Conservation (phyloP, 2,888 invertebrate genomes). For the Brachyptera putata region DNA sequence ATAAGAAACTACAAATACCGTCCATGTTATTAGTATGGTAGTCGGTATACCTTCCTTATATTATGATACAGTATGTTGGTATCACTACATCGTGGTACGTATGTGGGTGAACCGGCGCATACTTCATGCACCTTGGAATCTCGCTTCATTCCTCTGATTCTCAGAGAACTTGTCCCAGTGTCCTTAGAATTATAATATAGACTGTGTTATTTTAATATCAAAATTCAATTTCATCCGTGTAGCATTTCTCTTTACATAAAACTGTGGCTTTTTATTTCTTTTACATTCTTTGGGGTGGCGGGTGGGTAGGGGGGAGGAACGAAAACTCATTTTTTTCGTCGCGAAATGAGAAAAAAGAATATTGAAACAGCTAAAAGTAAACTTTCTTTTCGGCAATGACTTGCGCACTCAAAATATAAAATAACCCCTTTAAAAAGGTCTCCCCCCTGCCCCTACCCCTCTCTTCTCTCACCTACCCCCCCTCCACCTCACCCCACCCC, state of each 20-base stretch:
- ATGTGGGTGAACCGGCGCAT: too few relatives aligned
- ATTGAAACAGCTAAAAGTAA: conserved; percentile 40
- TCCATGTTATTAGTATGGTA: too few relatives aligned
- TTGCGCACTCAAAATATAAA: conserved; percentile 33
- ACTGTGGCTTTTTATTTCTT: conserved; percentile 28
- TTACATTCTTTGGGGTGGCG: conserved; percentile 24
- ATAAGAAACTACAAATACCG: too few relatives aligned
- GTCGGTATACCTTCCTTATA: too few relatives aligned
- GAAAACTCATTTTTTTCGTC: conserved; percentile 26
- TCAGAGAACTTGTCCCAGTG: too few relatives aligned
- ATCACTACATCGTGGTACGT: too few relatives aligned
- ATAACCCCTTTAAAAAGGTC: conserved; percentile 37
- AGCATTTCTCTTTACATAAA: conserved; percentile 31
- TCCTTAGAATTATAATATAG: conserved; percentile 10
- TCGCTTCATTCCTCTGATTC: too few relatives aligned
- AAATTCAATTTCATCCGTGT: conserved; percentile 33
- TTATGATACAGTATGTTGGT: too few relatives aligned
- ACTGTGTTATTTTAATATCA: conserved; percentile 34
- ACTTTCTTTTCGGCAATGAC: conserved; percentile 36
- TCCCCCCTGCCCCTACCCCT: conserved; percentile 21
- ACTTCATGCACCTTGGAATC: too few relatives aligned
- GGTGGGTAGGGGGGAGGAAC: too few relatives aligned
- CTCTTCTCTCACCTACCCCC: conserved; percentile 22
- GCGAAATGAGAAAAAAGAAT: conserved; percentile 40
- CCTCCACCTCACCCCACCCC: conserved; percentile 14